Conservation (phyloP, 2,113 vertebrate species). For the Psilopogon haemacephalus region DNA sequence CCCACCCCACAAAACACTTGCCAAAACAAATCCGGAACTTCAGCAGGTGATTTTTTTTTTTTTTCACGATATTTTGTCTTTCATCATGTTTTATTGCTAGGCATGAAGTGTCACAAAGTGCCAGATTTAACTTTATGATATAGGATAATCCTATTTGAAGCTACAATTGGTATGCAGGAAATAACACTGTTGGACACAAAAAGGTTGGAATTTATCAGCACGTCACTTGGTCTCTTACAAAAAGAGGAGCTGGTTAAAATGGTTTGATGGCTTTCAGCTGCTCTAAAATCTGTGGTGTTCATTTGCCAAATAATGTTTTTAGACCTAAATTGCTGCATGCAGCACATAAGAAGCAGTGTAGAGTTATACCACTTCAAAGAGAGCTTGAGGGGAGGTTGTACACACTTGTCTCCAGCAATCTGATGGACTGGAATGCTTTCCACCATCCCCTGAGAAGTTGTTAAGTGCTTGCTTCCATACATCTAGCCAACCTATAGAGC, state of each 20-base stretch:
- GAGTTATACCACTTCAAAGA: not conserved
- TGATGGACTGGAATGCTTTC: not conserved
- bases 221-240: not conserved
- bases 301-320: not conserved
- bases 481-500: not conserved
- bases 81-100: not conserved
- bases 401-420: not conserved
- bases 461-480: not conserved
- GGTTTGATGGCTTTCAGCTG: not conserved
- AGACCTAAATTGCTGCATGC: not conserved
- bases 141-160: not conserved
- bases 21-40: not conserved
- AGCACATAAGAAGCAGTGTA: not conserved
- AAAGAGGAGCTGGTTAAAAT: not conserved
- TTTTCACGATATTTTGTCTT: not conserved
- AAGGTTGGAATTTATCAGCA: not conserved
- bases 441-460: not conserved
- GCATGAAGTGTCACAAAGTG: not conserved
- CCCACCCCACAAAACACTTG: not conserved
- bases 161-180: not conserved
- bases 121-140: not conserved
- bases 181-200: not conserved
- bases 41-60: not conserved
- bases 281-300: not conserved
- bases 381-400: not conserved